These are phyloP conservation scores for Gymnarchus niloticus DNA, from an alignment of 2,113 vertebrate species.

Conservation along the genomic window DNA sequence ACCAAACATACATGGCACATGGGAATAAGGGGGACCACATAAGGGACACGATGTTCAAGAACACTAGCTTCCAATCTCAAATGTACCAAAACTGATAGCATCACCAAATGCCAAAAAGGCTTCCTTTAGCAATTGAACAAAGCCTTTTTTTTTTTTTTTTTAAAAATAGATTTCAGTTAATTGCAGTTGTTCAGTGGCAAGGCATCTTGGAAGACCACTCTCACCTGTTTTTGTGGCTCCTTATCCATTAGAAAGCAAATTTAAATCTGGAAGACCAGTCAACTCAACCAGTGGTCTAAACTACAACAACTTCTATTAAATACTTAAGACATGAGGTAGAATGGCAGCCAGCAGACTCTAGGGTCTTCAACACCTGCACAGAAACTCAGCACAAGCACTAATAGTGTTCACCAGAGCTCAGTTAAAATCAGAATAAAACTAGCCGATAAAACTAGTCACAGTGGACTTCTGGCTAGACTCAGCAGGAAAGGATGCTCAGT, in stretches of 20 bases:
- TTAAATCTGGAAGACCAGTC: not conserved
- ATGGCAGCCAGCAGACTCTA: not conserved
- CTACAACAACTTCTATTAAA: not conserved
- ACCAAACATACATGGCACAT: not conserved
- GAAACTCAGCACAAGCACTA: not conserved
- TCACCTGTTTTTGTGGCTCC: not conserved
- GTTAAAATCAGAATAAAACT: not conserved
- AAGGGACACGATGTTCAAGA: not conserved
- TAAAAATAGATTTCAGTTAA: not conserved
- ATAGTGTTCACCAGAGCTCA: constrained; percentile 1
- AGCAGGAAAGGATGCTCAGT: not conserved
- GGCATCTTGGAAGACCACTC: not conserved
- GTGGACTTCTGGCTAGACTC: not conserved
- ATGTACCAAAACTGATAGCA: not conserved
- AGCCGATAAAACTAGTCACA: not conserved
- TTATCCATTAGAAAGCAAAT: not conserved
- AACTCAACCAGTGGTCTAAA: not conserved
- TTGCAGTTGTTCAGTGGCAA: not conserved
- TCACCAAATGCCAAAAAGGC: not conserved
- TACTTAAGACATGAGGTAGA: constrained; percentile 10
- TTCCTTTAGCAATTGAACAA: not conserved
- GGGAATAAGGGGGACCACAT: not conserved
- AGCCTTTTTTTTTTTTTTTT: too few relatives aligned
- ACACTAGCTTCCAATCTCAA: not conserved
- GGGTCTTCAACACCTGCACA: not conserved